A percentile compares a stretch with the other conserved stretches of the same genome.
These are phyloP conservation scores for Molothrus ater DNA, from an alignment of 2,797 vertebrate species.

Conservation along the genomic window DNA sequence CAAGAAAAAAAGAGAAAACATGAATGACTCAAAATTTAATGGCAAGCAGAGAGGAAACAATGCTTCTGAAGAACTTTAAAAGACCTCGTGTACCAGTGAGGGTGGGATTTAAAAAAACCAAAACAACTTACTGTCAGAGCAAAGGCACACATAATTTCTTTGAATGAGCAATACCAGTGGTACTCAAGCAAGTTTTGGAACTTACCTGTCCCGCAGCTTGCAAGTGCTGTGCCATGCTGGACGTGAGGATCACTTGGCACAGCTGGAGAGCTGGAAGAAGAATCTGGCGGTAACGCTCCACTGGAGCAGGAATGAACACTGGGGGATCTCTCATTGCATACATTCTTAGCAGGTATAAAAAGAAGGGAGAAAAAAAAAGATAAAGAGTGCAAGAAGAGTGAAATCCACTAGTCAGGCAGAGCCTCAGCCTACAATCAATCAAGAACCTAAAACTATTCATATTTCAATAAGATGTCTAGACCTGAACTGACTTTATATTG, in stretches of 20 bases:
- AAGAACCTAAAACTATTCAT: not conserved
- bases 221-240: constrained; percentile 90
- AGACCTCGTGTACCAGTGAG: not conserved
- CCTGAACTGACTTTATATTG: not conserved
- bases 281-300: constrained; percentile 94
- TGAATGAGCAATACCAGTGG: not conserved
- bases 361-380: not conserved
- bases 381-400: not conserved
- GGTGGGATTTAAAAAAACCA: not conserved
- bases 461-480: not conserved
- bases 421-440: not conserved
- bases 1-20: not conserved
- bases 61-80: not conserved
- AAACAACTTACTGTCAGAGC: not conserved
- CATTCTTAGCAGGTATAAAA: constrained; percentile 71
- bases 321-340: constrained; percentile 88
- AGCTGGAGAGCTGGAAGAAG: constrained; percentile 91
- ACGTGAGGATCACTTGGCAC: constrained; percentile 94
- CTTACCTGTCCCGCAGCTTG: constrained; percentile 94
- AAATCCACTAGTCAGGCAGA: not conserved
- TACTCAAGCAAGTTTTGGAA: not conserved
- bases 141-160: not conserved
- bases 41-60: not conserved
- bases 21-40: not conserved
- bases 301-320: constrained; percentile 90